A percentile compares a stretch with the other conserved stretches of the same genome.
Evolutionary conservation across 2,888 invertebrate genomes (phyloP).

Genomic region (Plusia festucae): DNA sequence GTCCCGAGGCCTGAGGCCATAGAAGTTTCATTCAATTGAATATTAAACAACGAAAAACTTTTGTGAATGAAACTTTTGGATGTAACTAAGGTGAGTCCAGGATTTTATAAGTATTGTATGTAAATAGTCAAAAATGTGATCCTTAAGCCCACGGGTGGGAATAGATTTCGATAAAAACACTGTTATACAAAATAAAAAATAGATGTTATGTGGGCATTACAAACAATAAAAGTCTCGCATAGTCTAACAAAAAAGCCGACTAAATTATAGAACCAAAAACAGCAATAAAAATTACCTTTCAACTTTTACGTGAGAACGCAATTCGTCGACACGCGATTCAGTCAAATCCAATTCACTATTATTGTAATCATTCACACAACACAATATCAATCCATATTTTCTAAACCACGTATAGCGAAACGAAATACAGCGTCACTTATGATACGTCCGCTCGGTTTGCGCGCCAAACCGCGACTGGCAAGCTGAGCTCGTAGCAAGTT

Average conservation of each 20-base stretch:
- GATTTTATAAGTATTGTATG: not conserved
- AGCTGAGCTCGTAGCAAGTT: constrained; percentile 33
- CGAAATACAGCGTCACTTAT: constrained; percentile 30
- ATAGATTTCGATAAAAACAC: not conserved
- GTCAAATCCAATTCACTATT: constrained; percentile 63
- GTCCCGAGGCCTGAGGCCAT: constrained; percentile 20
- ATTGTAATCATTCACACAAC: constrained; percentile 65
- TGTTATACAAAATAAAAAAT: not conserved
- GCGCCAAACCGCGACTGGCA: constrained; percentile 80
- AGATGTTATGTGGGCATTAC: not conserved
- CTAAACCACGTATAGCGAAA: constrained; percentile 44
- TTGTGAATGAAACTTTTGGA: not conserved
- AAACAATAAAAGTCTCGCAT: constrained; percentile 16
- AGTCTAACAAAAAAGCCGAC: constrained; percentile 13
- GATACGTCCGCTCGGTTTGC: constrained; percentile 65
- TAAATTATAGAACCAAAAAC: constrained; percentile 25
- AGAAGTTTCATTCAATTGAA: constrained; percentile 35
- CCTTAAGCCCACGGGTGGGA: not conserved
- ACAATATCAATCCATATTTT: constrained; percentile 62
- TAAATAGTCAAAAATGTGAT: too few relatives aligned
- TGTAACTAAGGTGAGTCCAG: not conserved
- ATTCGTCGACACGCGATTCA: constrained; percentile 65
- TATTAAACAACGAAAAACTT: constrained; percentile 5
- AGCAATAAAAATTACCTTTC: constrained; percentile 63
- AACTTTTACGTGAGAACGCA: constrained; percentile 61